Percentiles rank a stretch among this genome's conserved stretches.
These are phyloP conservation scores for Leucopternis melanops DNA, from an alignment of 2,113 vertebrate species.

Conservation along the genomic window DNA sequence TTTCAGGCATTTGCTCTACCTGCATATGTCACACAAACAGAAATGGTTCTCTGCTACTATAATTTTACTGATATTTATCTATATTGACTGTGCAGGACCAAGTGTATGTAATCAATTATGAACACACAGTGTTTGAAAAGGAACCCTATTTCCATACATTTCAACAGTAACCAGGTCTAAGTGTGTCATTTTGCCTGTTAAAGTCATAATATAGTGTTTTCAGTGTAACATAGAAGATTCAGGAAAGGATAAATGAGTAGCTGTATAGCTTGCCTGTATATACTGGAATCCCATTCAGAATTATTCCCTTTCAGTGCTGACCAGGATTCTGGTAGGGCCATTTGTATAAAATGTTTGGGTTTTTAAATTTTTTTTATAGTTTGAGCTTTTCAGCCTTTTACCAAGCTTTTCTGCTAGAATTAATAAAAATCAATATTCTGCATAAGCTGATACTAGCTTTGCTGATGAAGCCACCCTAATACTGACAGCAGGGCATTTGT, in stretches of 20 bases:
- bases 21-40: neutral
- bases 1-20: neutral
- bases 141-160: neutral
- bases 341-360: neutral
- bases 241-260: neutral
- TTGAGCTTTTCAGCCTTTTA: neutral
- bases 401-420: neutral
- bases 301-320: neutral
- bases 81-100: neutral
- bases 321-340: neutral
- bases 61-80: neutral
- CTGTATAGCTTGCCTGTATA: neutral
- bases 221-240: neutral
- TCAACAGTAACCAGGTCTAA: neutral
- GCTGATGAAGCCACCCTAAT: neutral
- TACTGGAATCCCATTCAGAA: neutral
- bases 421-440: neutral
- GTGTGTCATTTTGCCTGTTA: neutral
- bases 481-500: neutral
- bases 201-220: neutral
- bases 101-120: neutral
- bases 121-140: neutral
- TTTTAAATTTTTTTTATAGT: neutral
- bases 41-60: neutral
- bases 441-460: neutral